Conservation (phyloP, 2,888 invertebrate genomes). For the Dusona sp. region DNA sequence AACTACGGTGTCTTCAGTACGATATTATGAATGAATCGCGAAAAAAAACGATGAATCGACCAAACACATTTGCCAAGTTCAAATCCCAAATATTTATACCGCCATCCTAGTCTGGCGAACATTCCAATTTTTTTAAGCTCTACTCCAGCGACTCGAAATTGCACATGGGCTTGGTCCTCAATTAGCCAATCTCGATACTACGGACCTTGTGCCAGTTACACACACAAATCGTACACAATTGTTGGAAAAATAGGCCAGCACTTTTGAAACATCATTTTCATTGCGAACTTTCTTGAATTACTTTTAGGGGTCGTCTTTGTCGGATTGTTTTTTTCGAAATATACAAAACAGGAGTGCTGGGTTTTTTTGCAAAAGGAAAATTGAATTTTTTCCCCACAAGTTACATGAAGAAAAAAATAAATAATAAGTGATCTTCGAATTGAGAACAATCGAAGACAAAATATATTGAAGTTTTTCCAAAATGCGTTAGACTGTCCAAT, state of each 20-base stretch:
- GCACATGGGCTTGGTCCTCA: neutral
- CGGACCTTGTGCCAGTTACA: slow-evolving; percentile 12
- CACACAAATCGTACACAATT: neutral
- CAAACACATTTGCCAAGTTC: neutral
- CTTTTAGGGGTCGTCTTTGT: neutral
- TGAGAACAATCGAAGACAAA: neutral
- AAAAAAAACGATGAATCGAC: neutral
- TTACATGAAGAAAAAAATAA: neutral
- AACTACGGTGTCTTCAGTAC: neutral
- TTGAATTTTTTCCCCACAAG: neutral
- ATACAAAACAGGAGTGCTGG: no score
- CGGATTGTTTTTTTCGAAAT: neutral
- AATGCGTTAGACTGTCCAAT: neutral
- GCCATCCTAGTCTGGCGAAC: neutral
- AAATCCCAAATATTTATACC: slow-evolving; percentile 16
- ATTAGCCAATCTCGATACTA: neutral
- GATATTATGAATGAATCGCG: neutral
- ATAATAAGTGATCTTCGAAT: no score
- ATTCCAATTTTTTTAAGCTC: neutral
- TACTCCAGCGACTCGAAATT: neutral
- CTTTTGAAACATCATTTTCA: neutral
- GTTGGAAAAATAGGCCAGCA: neutral
- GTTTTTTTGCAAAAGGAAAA: neutral
- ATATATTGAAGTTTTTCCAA: neutral
- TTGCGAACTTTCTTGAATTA: neutral